Percentiles rank a stretch among this genome's conserved stretches.
These are phyloP conservation scores for Armadillidium nasatum DNA, from an alignment of 1,140 invertebrate species.

Conservation along the genomic window DNA sequence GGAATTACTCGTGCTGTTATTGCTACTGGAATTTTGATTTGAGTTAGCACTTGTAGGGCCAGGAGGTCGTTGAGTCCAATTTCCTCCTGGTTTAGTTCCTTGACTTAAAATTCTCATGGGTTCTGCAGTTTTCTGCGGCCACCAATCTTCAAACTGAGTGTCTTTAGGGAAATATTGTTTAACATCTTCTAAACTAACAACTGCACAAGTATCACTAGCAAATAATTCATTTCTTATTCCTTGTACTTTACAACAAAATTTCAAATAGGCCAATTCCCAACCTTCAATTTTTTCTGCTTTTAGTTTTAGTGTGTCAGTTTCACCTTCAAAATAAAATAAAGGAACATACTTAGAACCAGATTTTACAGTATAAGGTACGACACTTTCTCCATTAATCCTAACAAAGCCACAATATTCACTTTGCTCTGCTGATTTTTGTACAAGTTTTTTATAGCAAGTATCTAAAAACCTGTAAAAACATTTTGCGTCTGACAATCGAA, in stretches of 20 bases:
- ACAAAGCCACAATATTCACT: conserved; percentile 87
- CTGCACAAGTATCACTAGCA: conserved; percentile 78
- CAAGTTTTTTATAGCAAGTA: conserved; percentile 77
- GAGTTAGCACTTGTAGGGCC: conserved; percentile 28
- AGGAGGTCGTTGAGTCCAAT: conserved; percentile 46
- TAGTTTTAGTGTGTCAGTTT: conserved; percentile 79
- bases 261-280: conserved; percentile 86
- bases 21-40: not conserved
- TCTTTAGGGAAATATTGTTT: conserved; percentile 83
- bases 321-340: conserved; percentile 88
- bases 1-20: not conserved
- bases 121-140: conserved; percentile 57
- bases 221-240: conserved; percentile 85
- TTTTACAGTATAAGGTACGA: conserved; percentile 84
- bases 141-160: conserved; percentile 83
- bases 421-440: conserved; percentile 53
- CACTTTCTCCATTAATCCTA: conserved; percentile 86
- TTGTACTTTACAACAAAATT: conserved; percentile 90
- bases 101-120: conserved; percentile 42
- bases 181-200: conserved; percentile 82
- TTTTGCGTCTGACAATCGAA: conserved; percentile 74
- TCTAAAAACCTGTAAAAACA: conserved; percentile 87
- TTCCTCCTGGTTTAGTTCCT: conserved; percentile 41
- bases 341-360: conserved; percentile 77
- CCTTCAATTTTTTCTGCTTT: conserved; percentile 75